Conservation (phyloP, 2,113 vertebrate species). For the Psilopogon haemacephalus region DNA sequence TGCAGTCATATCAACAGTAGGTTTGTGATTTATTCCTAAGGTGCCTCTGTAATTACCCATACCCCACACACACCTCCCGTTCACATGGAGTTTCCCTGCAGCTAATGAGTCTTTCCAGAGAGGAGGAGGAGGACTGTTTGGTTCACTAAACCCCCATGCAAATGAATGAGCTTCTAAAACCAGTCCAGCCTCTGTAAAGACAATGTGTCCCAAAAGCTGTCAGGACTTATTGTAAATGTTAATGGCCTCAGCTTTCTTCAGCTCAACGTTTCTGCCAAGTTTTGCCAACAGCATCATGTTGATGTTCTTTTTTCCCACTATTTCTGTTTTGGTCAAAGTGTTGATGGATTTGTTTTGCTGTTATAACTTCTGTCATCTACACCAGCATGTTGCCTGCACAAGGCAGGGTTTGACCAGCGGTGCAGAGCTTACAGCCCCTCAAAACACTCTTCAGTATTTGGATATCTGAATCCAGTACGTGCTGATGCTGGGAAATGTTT, state of each 20-base stretch:
- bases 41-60: neutral
- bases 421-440: neutral
- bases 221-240: neutral
- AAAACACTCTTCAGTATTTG: neutral
- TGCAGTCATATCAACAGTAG: conserved; percentile 27
- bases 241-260: neutral
- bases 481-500: neutral
- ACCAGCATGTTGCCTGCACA: neutral
- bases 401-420: neutral
- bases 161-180: neutral
- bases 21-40: conserved; percentile 9
- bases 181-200: neutral
- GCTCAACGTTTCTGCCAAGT: neutral
- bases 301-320: neutral
- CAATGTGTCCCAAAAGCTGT: neutral
- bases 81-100: neutral
- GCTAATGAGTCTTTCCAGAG: conserved; percentile 21
- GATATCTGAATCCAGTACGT: neutral
- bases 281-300: neutral
- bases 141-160: neutral
- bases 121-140: neutral
- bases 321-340: neutral
- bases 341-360: neutral
- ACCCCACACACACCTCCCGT: neutral
- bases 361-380: neutral